A percentile compares a stretch with the other conserved stretches of the same genome.
These are phyloP conservation scores for Alfaro cultratus DNA, from an alignment of 2,797 vertebrate genomes.

Conservation along the genomic window DNA sequence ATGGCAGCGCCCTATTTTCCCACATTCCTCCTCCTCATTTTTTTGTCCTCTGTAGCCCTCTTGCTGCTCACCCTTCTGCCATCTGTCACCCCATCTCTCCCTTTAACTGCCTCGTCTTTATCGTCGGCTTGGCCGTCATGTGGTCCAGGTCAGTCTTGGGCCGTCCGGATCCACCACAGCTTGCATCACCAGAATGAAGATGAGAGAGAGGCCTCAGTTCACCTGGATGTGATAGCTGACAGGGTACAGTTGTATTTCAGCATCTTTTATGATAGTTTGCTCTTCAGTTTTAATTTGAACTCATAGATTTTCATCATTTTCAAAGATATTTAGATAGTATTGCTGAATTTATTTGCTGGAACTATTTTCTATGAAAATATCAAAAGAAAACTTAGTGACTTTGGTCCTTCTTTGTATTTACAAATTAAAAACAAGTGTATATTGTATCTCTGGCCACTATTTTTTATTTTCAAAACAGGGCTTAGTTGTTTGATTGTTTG, in stretches of 20 bases:
- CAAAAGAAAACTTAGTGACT: not conserved
- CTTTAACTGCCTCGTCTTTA: slow-evolving; percentile 27
- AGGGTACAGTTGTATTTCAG: slow-evolving; percentile 51
- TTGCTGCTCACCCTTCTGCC: slow-evolving; percentile 66
- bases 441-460: not conserved
- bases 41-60: slow-evolving; percentile 53
- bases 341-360: not conserved
- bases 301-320: not conserved
- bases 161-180: slow-evolving; percentile 79
- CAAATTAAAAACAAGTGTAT: not conserved
- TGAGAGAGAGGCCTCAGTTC: slow-evolving; percentile 55
- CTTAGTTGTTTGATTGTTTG: not conserved
- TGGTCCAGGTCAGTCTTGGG: slow-evolving; percentile 84
- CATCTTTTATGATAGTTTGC: not conserved
- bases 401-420: not conserved
- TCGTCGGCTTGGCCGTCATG: slow-evolving; percentile 52
- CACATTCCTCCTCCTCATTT: slow-evolving; percentile 61
- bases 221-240: slow-evolving; percentile 68
- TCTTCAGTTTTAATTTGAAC: not conserved
- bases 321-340: not conserved
- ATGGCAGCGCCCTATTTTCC: slow-evolving; percentile 72
- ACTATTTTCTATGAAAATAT: not conserved
- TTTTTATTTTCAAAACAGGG: not conserved
- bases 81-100: slow-evolving; percentile 23
- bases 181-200: slow-evolving; percentile 46